These are phyloP conservation scores for Shinisaurus crocodilurus DNA, from an alignment of 2,113 vertebrate species.

Conservation along the genomic window DNA sequence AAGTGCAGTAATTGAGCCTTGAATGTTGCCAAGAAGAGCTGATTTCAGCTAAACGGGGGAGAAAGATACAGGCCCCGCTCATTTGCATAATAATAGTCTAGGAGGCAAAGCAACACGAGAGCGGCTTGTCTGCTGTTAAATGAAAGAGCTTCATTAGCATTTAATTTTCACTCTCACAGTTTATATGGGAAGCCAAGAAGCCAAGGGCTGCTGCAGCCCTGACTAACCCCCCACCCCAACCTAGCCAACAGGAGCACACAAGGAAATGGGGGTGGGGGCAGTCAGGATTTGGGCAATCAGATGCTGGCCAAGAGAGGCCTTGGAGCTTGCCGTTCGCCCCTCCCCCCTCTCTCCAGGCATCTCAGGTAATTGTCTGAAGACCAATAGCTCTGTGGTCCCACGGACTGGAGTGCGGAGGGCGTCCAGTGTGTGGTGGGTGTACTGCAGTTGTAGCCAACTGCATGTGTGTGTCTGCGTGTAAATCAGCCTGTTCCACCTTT, in stretches of 20 bases:
- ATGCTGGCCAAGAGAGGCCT: background rate
- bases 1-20: conserved; percentile 26
- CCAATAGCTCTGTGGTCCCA: background rate
- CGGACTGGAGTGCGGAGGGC: background rate
- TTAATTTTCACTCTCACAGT: conserved; percentile 57
- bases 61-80: conserved; percentile 74
- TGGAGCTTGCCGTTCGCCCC: background rate
- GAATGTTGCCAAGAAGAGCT: conserved; percentile 43
- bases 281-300: background rate
- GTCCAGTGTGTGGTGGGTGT: background rate
- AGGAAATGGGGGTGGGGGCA: background rate
- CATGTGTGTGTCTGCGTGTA: too few species aligned
- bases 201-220: background rate
- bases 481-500: too few species aligned
- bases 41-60: conserved; percentile 65
- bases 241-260: background rate
- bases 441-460: background rate
- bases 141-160: conserved; percentile 64
- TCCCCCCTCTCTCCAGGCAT: background rate
- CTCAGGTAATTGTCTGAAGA: background rate
- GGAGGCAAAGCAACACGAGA: conserved; percentile 19
- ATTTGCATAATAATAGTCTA: conserved; percentile 86
- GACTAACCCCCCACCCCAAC: too few species aligned
- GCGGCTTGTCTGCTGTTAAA: conserved; percentile 56
- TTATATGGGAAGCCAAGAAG: conserved; percentile 20